phyloP scores from a whole-genome alignment of 2,113 vertebrate genomes.

The Proterorhinus semilunaris region DNA sequence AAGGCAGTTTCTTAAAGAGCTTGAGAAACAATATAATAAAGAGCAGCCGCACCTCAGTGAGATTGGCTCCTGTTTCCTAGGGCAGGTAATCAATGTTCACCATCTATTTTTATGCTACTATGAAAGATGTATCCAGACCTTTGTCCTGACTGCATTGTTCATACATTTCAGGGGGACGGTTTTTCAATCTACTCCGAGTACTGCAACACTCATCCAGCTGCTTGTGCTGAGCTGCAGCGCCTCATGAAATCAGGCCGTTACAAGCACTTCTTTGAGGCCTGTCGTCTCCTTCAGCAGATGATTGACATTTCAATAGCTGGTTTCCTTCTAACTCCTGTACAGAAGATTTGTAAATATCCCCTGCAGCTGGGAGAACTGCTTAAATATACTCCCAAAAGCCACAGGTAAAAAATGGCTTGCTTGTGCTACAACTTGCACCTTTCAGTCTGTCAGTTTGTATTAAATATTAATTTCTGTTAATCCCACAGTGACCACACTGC shows the following conservation, averaged over 20 bases:
- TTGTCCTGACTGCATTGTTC: background rate
- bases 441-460: too few relatives aligned
- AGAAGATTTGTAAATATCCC: conserved; percentile 99
- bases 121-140: background rate
- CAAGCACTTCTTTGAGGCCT: conserved; percentile 96
- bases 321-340: conserved; percentile 93
- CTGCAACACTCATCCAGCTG: conserved; percentile 93
- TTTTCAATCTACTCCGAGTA: conserved; percentile 97
- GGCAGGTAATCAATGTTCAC: conserved; percentile 78
- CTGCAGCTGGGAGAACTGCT: conserved; percentile 94
- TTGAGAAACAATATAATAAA: conserved; percentile 95
- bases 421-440: too few relatives aligned
- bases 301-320: conserved; percentile 95
- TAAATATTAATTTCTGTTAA: too few relatives aligned
- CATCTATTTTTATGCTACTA: background rate
- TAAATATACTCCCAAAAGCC: conserved; percentile 92
- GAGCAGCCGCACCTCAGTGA: conserved; percentile 92
- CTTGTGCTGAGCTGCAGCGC: conserved; percentile 86
- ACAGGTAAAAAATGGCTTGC: conserved; percentile 62
- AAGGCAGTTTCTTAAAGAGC: conserved; percentile 90
- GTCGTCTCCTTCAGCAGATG: conserved; percentile 97
- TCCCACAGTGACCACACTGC: conserved; percentile 84
- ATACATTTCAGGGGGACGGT: conserved; percentile 82
- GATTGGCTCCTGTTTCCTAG: conserved; percentile 94
- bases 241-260: conserved; percentile 92